Conservation (phyloP, 2,888 invertebrate genomes). For the Punctoribates punctum region DNA sequence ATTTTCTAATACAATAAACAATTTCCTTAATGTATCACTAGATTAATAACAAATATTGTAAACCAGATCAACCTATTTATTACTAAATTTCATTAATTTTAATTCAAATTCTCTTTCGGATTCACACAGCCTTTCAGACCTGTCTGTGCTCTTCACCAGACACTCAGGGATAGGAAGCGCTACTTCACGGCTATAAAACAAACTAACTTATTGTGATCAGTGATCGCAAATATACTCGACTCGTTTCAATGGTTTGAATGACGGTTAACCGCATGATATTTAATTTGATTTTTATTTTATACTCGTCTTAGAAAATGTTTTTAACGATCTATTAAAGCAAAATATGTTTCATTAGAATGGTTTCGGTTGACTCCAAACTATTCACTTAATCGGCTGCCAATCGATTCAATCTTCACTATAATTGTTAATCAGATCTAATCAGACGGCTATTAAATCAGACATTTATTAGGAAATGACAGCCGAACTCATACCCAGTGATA, state of each 20-base stretch:
- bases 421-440: background rate
- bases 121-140: too few species aligned
- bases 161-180: conserved; percentile 16
- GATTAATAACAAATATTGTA: conserved; percentile 13
- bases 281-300: background rate
- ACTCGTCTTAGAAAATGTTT: background rate
- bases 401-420: too few species aligned
- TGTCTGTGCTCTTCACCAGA: background rate
- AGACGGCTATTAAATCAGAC: background rate
- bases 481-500: background rate
- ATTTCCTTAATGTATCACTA: conserved; percentile 34
- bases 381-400: too few species aligned
- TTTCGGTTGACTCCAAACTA: background rate
- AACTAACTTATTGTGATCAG: conserved; percentile 16
- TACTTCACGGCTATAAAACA: conserved; percentile 15
- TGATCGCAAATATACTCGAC: background rate
- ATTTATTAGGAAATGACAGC: conserved; percentile 2
- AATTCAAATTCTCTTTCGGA: background rate
- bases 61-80: conserved; percentile 26
- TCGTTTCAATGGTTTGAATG: background rate
- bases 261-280: background rate
- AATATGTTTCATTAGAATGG: background rate
- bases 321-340: conserved; percentile 10
- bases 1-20: conserved; percentile 30
- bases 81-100: conserved; percentile 5